Conservation (phyloP, 2,113 vertebrate genomes). For the Phylloscopus trochiloides region DNA sequence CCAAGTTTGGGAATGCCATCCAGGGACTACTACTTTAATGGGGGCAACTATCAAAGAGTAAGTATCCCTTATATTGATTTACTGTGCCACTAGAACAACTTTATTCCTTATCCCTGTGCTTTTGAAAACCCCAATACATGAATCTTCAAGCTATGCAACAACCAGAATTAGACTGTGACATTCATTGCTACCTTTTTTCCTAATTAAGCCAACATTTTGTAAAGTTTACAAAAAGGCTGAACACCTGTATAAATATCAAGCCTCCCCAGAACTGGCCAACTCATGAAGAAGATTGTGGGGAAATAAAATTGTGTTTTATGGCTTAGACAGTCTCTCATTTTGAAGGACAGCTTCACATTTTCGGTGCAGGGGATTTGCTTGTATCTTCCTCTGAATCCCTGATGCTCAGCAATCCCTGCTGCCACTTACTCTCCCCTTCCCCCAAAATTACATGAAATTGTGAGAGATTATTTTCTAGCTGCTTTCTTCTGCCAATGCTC, state of each 20-base stretch:
- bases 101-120: neutral
- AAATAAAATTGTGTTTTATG: neutral
- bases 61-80: neutral
- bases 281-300: neutral
- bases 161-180: neutral
- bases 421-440: neutral
- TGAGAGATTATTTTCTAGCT: neutral
- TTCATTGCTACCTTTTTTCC: neutral
- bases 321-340: neutral
- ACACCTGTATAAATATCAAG: neutral
- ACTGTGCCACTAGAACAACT: neutral
- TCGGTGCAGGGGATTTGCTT: neutral
- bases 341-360: neutral
- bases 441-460: neutral
- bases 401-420: neutral
- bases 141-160: fast-evolving
- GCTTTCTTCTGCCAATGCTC: neutral
- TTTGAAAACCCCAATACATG: neutral
- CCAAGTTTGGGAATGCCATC: conserved; percentile 93
- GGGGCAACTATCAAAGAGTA: conserved; percentile 84
- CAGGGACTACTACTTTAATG: conserved; percentile 91
- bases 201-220: neutral
- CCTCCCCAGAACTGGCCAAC: neutral
- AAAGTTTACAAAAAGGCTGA: neutral
- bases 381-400: neutral